phyloP scores from a whole-genome alignment of 2,888 invertebrate genomes.

The Chironomus riparius region DNA sequence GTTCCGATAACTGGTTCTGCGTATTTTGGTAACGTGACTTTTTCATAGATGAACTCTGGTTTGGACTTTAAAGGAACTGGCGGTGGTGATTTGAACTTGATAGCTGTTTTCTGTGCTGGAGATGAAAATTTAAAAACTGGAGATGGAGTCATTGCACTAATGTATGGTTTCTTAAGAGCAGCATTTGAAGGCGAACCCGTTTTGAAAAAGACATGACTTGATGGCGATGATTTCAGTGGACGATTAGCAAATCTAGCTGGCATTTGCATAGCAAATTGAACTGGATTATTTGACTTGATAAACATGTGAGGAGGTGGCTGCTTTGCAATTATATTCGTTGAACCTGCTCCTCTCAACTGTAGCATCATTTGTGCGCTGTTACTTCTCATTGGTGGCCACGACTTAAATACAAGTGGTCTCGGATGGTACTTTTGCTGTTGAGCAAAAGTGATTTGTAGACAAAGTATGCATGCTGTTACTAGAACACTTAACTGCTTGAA shows the following conservation, averaged over 20 bases:
- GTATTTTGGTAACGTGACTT: conserved; percentile 32
- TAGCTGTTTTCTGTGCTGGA: conserved; percentile 4
- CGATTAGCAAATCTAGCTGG: not conserved
- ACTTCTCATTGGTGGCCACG: not conserved
- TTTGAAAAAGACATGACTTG: conserved; percentile 27
- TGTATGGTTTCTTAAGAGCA: not conserved
- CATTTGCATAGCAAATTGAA: conserved; percentile 4
- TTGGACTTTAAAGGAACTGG: conserved; percentile 33
- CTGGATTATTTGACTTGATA: not conserved
- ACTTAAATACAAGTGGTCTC: not conserved
- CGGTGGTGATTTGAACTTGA: conserved; percentile 24
- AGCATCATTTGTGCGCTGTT: not conserved
- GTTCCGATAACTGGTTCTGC: conserved; percentile 34
- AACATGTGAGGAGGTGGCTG: not conserved
- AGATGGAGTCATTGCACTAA: not conserved
- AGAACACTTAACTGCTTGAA: too few species aligned
- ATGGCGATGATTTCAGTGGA: not conserved
- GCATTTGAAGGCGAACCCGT: not conserved
- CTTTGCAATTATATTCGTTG: not conserved
- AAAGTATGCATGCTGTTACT: too few species aligned
- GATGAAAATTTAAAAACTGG: conserved; percentile 17
- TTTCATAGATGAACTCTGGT: conserved; percentile 36
- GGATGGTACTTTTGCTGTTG: too few species aligned
- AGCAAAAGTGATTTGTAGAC: too few species aligned
- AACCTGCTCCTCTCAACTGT: not conserved